Conservation (phyloP, 2,797 vertebrate genomes). For the Sciurus vulgaris region DNA sequence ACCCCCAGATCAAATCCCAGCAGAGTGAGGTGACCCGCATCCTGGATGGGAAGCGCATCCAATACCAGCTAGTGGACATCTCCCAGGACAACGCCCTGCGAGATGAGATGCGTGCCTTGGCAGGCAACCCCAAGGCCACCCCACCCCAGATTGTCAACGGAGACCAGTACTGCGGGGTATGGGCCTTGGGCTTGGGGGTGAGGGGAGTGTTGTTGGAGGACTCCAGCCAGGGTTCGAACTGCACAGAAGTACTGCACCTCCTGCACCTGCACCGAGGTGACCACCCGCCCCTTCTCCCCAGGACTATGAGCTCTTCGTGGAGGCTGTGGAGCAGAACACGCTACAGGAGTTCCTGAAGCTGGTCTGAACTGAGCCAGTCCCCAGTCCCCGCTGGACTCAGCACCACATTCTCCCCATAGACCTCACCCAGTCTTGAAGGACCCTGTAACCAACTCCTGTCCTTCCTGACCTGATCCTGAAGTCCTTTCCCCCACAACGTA, state of each 20-base stretch:
- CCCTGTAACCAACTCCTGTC: slow-evolving; percentile 70
- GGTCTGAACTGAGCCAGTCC: slow-evolving; percentile 87
- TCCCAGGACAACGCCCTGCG: slow-evolving; percentile 93
- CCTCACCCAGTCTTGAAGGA: slow-evolving; percentile 67
- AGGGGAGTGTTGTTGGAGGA: not conserved
- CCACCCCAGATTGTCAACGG: slow-evolving; percentile 98
- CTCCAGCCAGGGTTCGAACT: not conserved
- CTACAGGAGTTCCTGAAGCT: slow-evolving; percentile 96
- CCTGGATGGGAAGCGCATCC: slow-evolving; percentile 95
- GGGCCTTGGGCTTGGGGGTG: slow-evolving; percentile 65
- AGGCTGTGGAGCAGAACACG: slow-evolving; percentile 94
- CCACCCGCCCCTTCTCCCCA: slow-evolving; percentile 79
- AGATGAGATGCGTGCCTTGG: slow-evolving; percentile 95
- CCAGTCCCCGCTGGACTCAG: slow-evolving; percentile 49
- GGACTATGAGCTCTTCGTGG: slow-evolving; percentile 95
- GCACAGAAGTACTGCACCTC: not conserved
- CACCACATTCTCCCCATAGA: slow-evolving; percentile 77
- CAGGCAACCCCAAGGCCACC: slow-evolving; percentile 93
- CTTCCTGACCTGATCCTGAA: slow-evolving; percentile 47
- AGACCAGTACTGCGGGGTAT: slow-evolving; percentile 97
- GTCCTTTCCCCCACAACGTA: not conserved
- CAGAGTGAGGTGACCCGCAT: slow-evolving; percentile 95
- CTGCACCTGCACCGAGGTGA: not conserved
- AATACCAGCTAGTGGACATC: slow-evolving; percentile 96
- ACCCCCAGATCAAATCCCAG: slow-evolving; percentile 95